Conservation (phyloP, 2,113 vertebrate genomes). For the Microcebus murinus region DNA sequence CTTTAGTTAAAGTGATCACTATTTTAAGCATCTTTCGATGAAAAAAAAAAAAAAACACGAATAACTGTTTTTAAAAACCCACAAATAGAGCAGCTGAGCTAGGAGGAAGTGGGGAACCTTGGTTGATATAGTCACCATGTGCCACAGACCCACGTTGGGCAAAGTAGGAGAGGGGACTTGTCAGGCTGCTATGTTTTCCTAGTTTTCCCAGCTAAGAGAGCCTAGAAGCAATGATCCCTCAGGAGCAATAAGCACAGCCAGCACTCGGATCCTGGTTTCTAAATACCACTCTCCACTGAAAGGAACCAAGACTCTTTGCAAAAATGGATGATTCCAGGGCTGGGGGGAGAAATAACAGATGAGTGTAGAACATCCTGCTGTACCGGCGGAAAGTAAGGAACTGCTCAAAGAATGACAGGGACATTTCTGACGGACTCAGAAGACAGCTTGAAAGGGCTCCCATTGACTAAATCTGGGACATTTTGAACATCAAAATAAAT, state of each 20-base stretch:
- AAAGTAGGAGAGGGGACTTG: background rate
- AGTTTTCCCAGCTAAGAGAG: background rate
- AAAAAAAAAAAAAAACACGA: background rate
- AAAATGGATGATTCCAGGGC: background rate
- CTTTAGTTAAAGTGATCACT: background rate
- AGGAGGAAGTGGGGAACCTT: background rate
- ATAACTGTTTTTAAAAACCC: background rate
- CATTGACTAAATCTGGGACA: background rate
- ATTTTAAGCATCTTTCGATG: background rate
- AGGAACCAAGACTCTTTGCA: background rate
- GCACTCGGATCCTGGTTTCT: background rate
- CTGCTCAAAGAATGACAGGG: background rate
- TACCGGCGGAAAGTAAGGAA: background rate
- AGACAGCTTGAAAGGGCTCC: background rate
- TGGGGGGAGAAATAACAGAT: background rate
- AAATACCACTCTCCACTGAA: background rate
- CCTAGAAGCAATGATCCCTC: background rate
- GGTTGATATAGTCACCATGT: background rate
- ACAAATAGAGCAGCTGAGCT: background rate
- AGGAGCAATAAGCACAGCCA: background rate
- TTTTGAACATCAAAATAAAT: constrained; percentile 4
- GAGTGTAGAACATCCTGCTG: background rate
- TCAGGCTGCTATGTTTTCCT: background rate
- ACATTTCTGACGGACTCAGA: background rate
- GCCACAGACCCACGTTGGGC: background rate